These are phyloP conservation scores for Limnephilus auricula DNA, from an alignment of 2,888 invertebrate species.

Conservation along the genomic window DNA sequence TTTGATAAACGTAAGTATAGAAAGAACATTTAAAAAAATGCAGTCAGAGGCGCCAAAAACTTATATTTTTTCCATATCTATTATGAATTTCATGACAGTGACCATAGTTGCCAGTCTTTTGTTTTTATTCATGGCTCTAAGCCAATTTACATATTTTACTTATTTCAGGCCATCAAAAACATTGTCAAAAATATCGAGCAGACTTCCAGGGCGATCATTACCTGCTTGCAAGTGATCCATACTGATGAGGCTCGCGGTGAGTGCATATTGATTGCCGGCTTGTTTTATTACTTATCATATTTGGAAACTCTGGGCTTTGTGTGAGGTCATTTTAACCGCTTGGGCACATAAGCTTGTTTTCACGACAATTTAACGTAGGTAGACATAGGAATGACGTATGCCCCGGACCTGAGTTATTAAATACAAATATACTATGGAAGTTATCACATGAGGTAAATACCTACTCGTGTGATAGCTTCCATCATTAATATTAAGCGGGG, in stretches of 20 bases:
- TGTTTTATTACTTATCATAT: not conserved
- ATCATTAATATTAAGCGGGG: too few relatives aligned
- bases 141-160: not conserved
- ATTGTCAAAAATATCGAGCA: conserved; percentile 88
- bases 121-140: not conserved
- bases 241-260: conserved; percentile 84
- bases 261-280: conserved; percentile 68
- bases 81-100: not conserved
- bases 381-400: too few relatives aligned
- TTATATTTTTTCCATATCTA: not conserved
- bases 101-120: not conserved
- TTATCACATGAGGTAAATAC: too few relatives aligned
- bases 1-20: too few relatives aligned
- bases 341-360: too few relatives aligned
- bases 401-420: too few relatives aligned
- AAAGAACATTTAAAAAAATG: too few relatives aligned
- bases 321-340: too few relatives aligned
- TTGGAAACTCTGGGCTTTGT: too few relatives aligned
- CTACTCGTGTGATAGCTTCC: too few relatives aligned
- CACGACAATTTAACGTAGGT: too few relatives aligned
- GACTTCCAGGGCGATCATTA: conserved; percentile 86
- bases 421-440: too few relatives aligned
- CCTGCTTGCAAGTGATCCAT: conserved; percentile 89
- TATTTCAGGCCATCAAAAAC: conserved; percentile 80
- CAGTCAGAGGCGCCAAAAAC: not conserved